Base-by-base conservation (phyloP, 2,113 vertebrate genomes). In the Leptosomus discolor region DNA sequence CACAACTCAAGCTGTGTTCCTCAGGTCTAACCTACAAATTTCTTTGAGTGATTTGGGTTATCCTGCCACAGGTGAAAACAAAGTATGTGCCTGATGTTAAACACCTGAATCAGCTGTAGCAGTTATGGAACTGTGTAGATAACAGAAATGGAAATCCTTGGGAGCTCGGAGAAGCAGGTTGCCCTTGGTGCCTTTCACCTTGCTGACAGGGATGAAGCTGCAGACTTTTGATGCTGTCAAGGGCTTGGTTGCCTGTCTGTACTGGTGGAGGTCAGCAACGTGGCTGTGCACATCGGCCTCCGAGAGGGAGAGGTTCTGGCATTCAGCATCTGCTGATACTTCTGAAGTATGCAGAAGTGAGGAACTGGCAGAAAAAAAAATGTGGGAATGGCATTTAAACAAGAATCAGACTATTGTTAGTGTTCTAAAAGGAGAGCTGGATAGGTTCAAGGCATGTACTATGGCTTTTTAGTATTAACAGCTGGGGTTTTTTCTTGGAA, bases 241-340 rank as follows among this genome's bases (percentile, higher is more conserved):
- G 30, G 16, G 13, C 20, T 21, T 6, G 9, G 7, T 7, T 15
- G 27, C 51, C 77, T 32, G 36, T 57, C 51, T 1, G 1, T 27
- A 3, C 11, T 0, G 5, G 8, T 21, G n/a, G 57, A 4, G 26
- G 8, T 36, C 45, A 36, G 67, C 37, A 15, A 6, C 4, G 0
- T 9, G 39, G 24, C 41, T 1, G 0, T 7, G 6, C 36, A 4
- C 45, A 3, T n/a, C 5, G 6, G 39, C 63, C 46, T 19, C 17
- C 7, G 11, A 11, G 19, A 17, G 24, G 53, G 48, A 60, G 43
- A 73, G 22, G 23, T 34, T 32, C 76, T 69, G 45, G 24, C 53
- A 10, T 15, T 34, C 60, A 30, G 60, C 43, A 22, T 57, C 39
- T 78, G 58, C 43, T 64, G 50, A 3, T 64, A 5, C 54, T 86